Conservation (phyloP, 2,113 vertebrate genomes). For the Colistium nudipinnis region DNA sequence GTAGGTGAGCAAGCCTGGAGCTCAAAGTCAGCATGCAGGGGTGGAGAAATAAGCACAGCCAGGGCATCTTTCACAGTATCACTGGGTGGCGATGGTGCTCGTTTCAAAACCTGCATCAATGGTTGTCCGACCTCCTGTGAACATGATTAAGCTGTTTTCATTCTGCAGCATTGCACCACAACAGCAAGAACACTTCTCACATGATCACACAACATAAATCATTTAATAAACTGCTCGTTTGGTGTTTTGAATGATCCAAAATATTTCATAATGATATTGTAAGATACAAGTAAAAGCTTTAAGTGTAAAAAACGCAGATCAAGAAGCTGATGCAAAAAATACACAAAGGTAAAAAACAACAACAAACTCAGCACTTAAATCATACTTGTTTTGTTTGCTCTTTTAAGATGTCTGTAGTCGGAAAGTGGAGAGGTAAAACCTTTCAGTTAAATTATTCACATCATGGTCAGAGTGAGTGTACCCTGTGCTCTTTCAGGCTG, state of each 20-base stretch:
- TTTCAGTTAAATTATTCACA: conserved; percentile 57
- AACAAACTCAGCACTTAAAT: not conserved
- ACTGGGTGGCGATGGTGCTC: not conserved
- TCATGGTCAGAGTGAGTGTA: conserved; percentile 45
- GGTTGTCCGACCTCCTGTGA: conserved; percentile 27
- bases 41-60: conserved; percentile 17
- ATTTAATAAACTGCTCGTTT: not conserved
- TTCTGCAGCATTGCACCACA: not conserved
- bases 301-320: not conserved
- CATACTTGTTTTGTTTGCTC: not conserved
- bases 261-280: not conserved
- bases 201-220: not conserved
- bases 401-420: conserved; percentile 3
- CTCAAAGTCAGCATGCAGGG: not conserved
- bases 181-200: not conserved
- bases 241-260: not conserved
- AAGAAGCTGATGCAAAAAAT: conserved; percentile 11
- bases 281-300: not conserved
- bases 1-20: not conserved
- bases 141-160: conserved; percentile 19
- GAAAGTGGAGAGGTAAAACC: conserved; percentile 24
- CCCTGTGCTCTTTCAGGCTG: conserved; percentile 54
- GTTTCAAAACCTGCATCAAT: not conserved
- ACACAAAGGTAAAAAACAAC: conserved; percentile 4
- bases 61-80: conserved; percentile 16